Evolutionary conservation across 2,113 vertebrate genomes (phyloP), one percentile per base, ranked within the genome.

Genomic region (Gopherus flavomarginatus): DNA sequence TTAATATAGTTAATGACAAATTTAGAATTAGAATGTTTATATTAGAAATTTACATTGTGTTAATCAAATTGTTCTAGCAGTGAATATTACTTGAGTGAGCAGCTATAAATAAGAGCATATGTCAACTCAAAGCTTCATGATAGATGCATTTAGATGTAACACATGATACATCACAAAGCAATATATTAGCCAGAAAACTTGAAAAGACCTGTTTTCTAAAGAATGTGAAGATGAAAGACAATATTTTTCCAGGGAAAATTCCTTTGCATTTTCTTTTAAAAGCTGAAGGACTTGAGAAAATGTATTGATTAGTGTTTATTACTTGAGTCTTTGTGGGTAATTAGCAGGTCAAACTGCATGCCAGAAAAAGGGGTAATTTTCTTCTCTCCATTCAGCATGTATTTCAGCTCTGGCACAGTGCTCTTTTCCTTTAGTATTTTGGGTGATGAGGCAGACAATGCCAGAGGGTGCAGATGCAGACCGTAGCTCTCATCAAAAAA

Each of bases 81-180:
- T 42, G 88, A 90, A 86, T 72, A 89, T 3, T 95, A n/a, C 72
- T 87, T 94, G 84, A 91, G 82, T 85, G 94, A 95, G 83, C 84
- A 96, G 87, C 84, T 95, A 92, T 95, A 95, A 97, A 94, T 89
- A 92, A 93, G 91, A 97, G 96, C 87, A 94, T 83, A 85, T 97
- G 93, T 97, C 97, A 95, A 54, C 85, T 94, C 96, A 97, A 97
- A 94, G 89, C 85, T 89, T 93, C 87, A 88, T 95, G 96, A 97
- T 94, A 97, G 95, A 92, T 96, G 93, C 90, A 83, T 94, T 97
- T 97, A 97, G 94, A 94, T 97, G 85, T 88, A 96, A 96, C 94
- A 96, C 93, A 96, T 82, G 96, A 97, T 95, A 96, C 81, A 96
- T 95, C 88, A 95, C 86, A 96, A 96, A 94, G 93, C 52, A 95